Base-by-base conservation (phyloP, 2,888 invertebrate species). In the Eucriotettix oculatus region DNA sequence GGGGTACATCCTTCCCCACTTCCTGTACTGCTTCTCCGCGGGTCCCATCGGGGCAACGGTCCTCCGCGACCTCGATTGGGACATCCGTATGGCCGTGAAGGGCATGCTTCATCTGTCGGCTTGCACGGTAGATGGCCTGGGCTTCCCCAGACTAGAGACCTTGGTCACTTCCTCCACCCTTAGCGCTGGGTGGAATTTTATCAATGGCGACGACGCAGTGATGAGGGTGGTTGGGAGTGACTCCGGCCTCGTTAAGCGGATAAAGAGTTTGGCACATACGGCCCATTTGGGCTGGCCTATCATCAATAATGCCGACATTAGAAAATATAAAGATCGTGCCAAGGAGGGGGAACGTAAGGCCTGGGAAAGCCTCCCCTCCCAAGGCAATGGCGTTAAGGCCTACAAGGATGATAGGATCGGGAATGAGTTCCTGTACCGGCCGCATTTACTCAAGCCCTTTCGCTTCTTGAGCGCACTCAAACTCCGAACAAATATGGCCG, bases 401-500 rank as follows among this genome's bases (percentile, higher is more conserved):
- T 44, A 56, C 59, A 63, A 59, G 55, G 64, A 61, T 1, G 62
- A 66, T 56, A 62, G 53, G n/a, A 64, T 66, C 42, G 66, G 64
- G 14, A 69, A 68, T 57, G 64, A 67, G 41, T n/a, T 43, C 0
- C 7, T 58, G 40, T 10, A 14, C 10, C 40, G 52, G 5, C 53
- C 58, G 10, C 68, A 67, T 65, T 66, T 70, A 60, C 65, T 68
- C 10, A 68, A 68, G 63, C 67, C 69, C 60, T 56, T 66, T 55
- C 56, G 67, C 16, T 65, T 66, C n/a, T 66, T 67, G 3, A 68
- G 68, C 10, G 69, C 69, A 60, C 67, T 69, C 57, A 41, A 64
- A 56, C 66, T 70, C 66, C 64, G 70, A 55, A 66, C 68, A 42
- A 68, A 70, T 64, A 65, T 67, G 12, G 61, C 65, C 16, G 66